Percentiles rank a stretch among this genome's conserved stretches.
Evolutionary conservation across 2,797 vertebrate species (phyloP).

Genomic region (Sebastes jordani): DNA sequence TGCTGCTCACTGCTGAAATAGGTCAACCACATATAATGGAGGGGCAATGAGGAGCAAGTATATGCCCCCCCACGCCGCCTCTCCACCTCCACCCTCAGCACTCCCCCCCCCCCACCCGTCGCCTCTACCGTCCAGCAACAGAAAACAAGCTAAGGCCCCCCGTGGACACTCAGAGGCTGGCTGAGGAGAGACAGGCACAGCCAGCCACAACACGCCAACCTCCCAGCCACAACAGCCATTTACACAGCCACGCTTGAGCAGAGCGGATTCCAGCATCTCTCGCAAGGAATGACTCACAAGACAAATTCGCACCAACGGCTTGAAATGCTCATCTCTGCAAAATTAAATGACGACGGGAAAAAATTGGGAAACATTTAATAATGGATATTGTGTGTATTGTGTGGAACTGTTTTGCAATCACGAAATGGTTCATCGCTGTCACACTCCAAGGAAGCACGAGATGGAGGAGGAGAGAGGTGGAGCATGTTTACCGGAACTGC

Average conservation of each 20-base stretch:
- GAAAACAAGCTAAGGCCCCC: constrained; percentile 56
- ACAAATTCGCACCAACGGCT: constrained; percentile 38
- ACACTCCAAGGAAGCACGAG: constrained; percentile 10
- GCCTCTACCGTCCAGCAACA: constrained; percentile 47
- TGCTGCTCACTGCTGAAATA: constrained; percentile 89
- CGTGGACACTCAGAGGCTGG: constrained; percentile 52
- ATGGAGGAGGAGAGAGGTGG: constrained; percentile 18
- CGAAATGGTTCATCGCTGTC: constrained; percentile 54
- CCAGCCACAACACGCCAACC: constrained; percentile 79
- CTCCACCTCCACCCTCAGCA: background rate
- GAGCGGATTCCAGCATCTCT: constrained; percentile 35
- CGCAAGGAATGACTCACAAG: constrained; percentile 31
- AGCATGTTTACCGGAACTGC: background rate
- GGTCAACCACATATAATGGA: constrained; percentile 95
- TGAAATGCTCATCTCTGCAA: constrained; percentile 47
- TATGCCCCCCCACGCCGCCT: constrained; percentile 4
- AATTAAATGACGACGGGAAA: constrained; percentile 36
- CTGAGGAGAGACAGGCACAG: constrained; percentile 47
- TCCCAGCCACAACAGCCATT: constrained; percentile 78
- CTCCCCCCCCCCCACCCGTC: constrained; percentile 13
- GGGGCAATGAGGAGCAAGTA: constrained; percentile 89
- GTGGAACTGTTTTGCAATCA: constrained; percentile 58
- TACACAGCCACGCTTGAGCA: constrained; percentile 62
- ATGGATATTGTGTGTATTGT: constrained; percentile 60
- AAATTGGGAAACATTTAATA: constrained; percentile 47